Evolutionary conservation across 1,140 invertebrate genomes (phyloP).

Genomic region (Drosophila navojoa): DNA sequence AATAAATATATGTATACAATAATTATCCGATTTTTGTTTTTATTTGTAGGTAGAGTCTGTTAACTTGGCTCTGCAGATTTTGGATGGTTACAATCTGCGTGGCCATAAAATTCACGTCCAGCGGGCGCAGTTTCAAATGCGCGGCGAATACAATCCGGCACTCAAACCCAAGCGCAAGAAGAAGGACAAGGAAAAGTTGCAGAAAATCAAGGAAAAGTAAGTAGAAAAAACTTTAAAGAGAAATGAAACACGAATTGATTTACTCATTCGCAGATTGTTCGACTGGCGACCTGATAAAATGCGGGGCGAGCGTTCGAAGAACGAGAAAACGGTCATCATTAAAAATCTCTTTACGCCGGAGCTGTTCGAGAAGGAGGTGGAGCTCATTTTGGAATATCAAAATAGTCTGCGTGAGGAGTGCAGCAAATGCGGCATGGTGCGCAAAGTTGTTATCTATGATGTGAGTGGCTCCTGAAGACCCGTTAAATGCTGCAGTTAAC

Average conservation of each 20-base stretch:
- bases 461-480: conserved; percentile 86
- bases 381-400: conserved; percentile 95
- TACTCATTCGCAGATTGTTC: conserved; percentile 88
- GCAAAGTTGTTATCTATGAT: conserved; percentile 96
- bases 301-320: conserved; percentile 91
- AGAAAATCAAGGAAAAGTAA: conserved; percentile 96
- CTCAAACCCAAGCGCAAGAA: conserved; percentile 96
- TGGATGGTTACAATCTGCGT: conserved; percentile 94
- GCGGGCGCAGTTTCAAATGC: conserved; percentile 96
- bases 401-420: conserved; percentile 96
- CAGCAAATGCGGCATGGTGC: conserved; percentile 95
- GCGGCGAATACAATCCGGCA: conserved; percentile 97
- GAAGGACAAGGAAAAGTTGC: conserved; percentile 95
- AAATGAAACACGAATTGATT: background rate
- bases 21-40: background rate
- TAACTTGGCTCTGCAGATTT: conserved; percentile 94
- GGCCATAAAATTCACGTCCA: conserved; percentile 94
- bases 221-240: conserved; percentile 36
- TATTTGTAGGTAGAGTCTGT: conserved; percentile 94
- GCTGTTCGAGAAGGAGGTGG: conserved; percentile 95
- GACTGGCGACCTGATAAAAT: conserved; percentile 98
- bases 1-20: background rate
- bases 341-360: conserved; percentile 96
- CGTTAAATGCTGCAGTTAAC: background rate
- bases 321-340: conserved; percentile 96